Conservation (phyloP, 2,113 vertebrate genomes). For the Pongo abelii region DNA sequence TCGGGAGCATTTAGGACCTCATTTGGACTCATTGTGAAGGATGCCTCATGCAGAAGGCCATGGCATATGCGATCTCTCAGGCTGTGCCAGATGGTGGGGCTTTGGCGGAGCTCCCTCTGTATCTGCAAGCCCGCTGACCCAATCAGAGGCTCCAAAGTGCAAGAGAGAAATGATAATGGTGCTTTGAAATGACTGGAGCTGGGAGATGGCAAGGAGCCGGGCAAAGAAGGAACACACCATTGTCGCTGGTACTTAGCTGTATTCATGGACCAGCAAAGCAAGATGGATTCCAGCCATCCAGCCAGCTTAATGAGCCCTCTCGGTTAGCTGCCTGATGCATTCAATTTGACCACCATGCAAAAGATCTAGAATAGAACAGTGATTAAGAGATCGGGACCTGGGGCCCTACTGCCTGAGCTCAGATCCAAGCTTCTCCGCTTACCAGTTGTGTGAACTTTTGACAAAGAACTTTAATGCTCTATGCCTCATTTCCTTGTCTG, state of each 20-base stretch:
- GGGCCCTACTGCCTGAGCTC: not conserved
- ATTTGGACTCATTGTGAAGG: not conserved
- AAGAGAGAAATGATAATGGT: conserved; percentile 30
- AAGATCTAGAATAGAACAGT: not conserved
- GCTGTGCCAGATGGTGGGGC: conserved; percentile 63
- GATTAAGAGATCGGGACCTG: not conserved
- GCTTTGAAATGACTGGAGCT: conserved; percentile 47
- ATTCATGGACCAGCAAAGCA: not conserved
- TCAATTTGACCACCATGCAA: not conserved
- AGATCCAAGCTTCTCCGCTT: not conserved
- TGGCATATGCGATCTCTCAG: conserved; percentile 33
- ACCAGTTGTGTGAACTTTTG: not conserved
- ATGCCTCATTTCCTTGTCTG: not conserved
- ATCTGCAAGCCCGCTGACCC: conserved; percentile 58
- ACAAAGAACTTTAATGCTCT: not conserved
- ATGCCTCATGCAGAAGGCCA: not conserved
- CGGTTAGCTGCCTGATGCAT: not conserved
- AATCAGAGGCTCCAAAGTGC: not conserved
- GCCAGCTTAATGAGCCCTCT: not conserved
- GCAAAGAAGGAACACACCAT: not conserved
- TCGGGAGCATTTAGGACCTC: conserved; percentile 2
- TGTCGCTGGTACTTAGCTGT: not conserved
- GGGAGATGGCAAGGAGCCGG: not conserved
- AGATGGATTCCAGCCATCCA: not conserved
- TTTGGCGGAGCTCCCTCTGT: conserved; percentile 58